A percentile compares a stretch with the other conserved stretches of the same genome.
These are phyloP conservation scores for Mormyrops boulengeri DNA, from an alignment of 2,797 vertebrate species.

Conservation along the genomic window DNA sequence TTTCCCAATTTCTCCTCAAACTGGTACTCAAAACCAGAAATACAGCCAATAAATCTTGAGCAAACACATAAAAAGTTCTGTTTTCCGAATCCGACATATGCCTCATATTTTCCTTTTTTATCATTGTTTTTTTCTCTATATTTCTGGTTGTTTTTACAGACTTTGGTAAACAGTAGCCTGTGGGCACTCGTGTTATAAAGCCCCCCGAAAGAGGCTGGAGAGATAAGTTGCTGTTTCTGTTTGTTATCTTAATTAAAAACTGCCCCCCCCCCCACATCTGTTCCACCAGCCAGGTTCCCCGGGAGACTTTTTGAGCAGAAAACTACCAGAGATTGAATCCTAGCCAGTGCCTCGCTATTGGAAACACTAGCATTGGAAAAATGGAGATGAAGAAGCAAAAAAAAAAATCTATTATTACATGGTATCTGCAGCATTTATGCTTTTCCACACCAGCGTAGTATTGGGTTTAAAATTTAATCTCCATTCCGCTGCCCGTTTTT, in stretches of 20 bases:
- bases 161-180: not conserved
- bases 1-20: not conserved
- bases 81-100: not conserved
- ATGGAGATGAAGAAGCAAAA: not conserved
- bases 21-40: not conserved
- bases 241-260: slow-evolving; percentile 18
- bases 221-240: slow-evolving; percentile 13
- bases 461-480: slow-evolving; percentile 37
- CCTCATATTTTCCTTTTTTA: not conserved
- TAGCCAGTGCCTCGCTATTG: slow-evolving; percentile 25
- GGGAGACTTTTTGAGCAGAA: slow-evolving; percentile 19
- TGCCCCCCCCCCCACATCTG: not conserved
- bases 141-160: not conserved
- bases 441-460: slow-evolving; percentile 30
- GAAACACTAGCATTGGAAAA: slow-evolving; percentile 31
- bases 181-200: not conserved
- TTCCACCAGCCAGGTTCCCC: slow-evolving; percentile 1
- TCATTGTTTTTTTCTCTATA: not conserved
- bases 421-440: slow-evolving; percentile 28
- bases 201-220: not conserved
- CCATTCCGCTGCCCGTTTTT: slow-evolving; percentile 28
- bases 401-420: slow-evolving; percentile 31
- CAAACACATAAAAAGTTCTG: not conserved
- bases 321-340: slow-evolving; percentile 37
- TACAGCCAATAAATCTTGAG: not conserved